Evolutionary conservation across 2,888 invertebrate species (phyloP).

Genomic region (Drosophila infuscata): DNA sequence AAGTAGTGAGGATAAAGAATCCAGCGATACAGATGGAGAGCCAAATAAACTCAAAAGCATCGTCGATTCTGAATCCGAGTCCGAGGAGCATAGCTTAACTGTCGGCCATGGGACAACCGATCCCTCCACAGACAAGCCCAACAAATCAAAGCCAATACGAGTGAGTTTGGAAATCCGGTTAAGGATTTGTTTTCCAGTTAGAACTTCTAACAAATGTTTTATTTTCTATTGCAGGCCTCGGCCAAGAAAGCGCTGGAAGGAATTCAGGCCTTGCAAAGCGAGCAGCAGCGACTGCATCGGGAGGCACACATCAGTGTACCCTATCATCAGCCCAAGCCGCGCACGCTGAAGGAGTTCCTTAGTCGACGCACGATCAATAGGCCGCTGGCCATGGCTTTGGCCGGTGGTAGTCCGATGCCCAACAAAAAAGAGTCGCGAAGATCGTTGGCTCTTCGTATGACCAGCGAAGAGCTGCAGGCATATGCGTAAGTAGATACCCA

Average conservation of each 20-base stretch:
- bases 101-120: slow-evolving; percentile 19
- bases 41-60: slow-evolving; percentile 52
- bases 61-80: slow-evolving; percentile 67
- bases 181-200: background rate
- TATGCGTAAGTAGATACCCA: slow-evolving; percentile 86
- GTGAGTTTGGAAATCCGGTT: slow-evolving; percentile 32
- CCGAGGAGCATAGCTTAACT: slow-evolving; percentile 48
- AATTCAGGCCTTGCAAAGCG: slow-evolving; percentile 92
- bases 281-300: slow-evolving; percentile 92
- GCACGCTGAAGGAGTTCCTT: slow-evolving; percentile 92
- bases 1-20: slow-evolving; percentile 12
- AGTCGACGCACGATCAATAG: slow-evolving; percentile 80
- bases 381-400: slow-evolving; percentile 56
- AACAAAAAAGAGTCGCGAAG: slow-evolving; percentile 59
- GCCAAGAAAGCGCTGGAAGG: slow-evolving; percentile 89
- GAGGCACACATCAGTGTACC: slow-evolving; percentile 92
- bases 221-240: slow-evolving; percentile 86
- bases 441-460: slow-evolving; percentile 87
- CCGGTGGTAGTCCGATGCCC: slow-evolving; percentile 60
- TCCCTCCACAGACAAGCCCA: slow-evolving; percentile 21
- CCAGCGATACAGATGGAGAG: background rate
- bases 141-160: slow-evolving; percentile 60
- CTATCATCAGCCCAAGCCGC: slow-evolving; percentile 93
- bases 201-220: slow-evolving; percentile 16
- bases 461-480: slow-evolving; percentile 87